phyloP scores from a whole-genome alignment of 2,113 vertebrate species.

The Actenoides lindsayi region DNA sequence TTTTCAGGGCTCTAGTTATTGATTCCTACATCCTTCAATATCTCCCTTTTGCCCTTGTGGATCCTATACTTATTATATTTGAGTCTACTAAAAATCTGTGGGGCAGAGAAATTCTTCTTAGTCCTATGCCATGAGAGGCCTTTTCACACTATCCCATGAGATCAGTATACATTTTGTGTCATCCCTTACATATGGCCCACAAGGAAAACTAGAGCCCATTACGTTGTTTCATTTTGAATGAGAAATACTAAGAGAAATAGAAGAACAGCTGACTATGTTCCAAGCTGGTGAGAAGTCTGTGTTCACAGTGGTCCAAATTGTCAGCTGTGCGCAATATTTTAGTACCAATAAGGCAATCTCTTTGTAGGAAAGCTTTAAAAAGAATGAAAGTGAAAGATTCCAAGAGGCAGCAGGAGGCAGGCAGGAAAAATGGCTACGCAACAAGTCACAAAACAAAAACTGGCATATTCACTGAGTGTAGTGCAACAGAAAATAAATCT shows the following conservation, averaged over 20 bases:
- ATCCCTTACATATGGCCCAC: background rate
- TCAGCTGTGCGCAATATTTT: background rate
- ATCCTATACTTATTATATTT: background rate
- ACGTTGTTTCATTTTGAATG: background rate
- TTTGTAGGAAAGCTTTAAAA: background rate
- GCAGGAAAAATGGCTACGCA: background rate
- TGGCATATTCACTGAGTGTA: background rate
- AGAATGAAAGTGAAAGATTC: background rate
- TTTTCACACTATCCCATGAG: fast-evolving
- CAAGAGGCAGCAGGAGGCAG: background rate
- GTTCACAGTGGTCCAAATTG: background rate
- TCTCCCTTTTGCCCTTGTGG: background rate
- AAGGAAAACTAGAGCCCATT: background rate
- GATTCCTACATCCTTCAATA: background rate
- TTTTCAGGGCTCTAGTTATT: background rate
- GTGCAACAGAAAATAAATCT: background rate
- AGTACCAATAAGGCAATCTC: background rate
- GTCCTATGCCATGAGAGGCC: background rate
- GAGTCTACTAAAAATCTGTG: background rate
- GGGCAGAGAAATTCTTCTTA: background rate
- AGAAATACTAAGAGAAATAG: background rate
- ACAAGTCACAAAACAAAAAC: background rate
- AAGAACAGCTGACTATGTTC: background rate
- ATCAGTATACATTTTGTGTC: background rate
- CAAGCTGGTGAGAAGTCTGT: background rate